Evolutionary conservation across 2,797 vertebrate genomes (phyloP), one percentile per base, ranked within the genome.

Genomic region (Ctenopoma kingsleyae): DNA sequence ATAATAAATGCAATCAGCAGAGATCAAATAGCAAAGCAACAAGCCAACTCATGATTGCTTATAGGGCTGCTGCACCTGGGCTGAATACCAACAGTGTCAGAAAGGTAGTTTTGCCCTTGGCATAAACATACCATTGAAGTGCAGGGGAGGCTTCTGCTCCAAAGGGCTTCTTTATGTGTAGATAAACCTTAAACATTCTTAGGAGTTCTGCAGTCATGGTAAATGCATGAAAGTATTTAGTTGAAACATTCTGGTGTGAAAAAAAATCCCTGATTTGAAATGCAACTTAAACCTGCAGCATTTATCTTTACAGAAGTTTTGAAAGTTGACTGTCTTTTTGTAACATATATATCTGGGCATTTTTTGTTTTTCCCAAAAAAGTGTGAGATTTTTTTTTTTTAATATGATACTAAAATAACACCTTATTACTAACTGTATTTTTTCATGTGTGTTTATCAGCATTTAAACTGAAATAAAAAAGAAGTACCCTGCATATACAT

Each of bases 1-100:
- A 78, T 83, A 87, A 85, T 80, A 78, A 84, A 83, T 75, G 76
- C 73, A 85, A 86, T 86, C 78, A 88, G 76, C 67, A 59, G 76
- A 77, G 71, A 86, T 85, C 64, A 85, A 85, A 83, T 64, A 71
- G 66, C 67, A 74, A 82, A 78, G 63, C 80, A 87, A 71, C 61
- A 69, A 76, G 71, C 84, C 74, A 76, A 72, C 64, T 86, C 56
- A 65, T 83, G 80, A 87, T 82, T 82, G 82, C 83, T 79, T 61
- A 76, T 88, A 82, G 43, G 52, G 70, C 76, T 73, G 67, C 71
- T 72, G 78, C 71, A 78, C 67, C 70, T 68, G 57, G 73, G 47
- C 81, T 84, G 83, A 82, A 89, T 89, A 85, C 79, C 76, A 88
- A 89, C 78, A 44, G 23, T 62, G 62, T 73, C 47, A 61, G 59